Conservation (phyloP, 2,888 invertebrate genomes). For the Sericinus montela region DNA sequence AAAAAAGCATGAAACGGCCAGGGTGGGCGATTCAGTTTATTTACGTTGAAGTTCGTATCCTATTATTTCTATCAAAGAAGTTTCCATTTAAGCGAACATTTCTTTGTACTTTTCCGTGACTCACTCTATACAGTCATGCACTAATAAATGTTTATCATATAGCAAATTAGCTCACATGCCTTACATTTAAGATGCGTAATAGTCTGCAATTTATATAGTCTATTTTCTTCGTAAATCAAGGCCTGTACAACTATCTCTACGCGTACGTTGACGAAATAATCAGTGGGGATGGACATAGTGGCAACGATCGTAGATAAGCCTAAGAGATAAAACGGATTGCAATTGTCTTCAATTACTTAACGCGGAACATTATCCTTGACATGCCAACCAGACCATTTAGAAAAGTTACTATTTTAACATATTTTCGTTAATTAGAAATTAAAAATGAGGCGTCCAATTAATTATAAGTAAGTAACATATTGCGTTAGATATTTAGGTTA, state of each 20-base stretch:
- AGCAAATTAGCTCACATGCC: conserved; percentile 3
- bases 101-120: conserved; percentile 15
- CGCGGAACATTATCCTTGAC: conserved; percentile 50
- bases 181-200: conserved; percentile 1
- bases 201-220: not conserved
- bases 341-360: conserved; percentile 47
- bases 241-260: not conserved
- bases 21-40: too few species aligned
- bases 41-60: too few species aligned
- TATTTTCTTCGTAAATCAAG: conserved; percentile 10
- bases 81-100: too few species aligned
- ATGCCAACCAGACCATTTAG: conserved; percentile 58
- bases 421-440: conserved; percentile 18
- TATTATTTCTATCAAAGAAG: too few species aligned
- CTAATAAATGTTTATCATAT: conserved; percentile 2
- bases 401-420: conserved; percentile 35
- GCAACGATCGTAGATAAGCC: conserved; percentile 28
- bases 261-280: conserved; percentile 4
- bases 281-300: conserved; percentile 16
- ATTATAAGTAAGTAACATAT: not conserved
- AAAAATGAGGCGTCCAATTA: conserved; percentile 4
- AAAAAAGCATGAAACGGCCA: too few species aligned
- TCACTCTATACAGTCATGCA: conserved; percentile 12
- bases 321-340: conserved; percentile 39
- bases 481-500: conserved; percentile 4